Base-by-base conservation (phyloP, 2,797 vertebrate genomes). In the Melopsittacus undulatus region DNA sequence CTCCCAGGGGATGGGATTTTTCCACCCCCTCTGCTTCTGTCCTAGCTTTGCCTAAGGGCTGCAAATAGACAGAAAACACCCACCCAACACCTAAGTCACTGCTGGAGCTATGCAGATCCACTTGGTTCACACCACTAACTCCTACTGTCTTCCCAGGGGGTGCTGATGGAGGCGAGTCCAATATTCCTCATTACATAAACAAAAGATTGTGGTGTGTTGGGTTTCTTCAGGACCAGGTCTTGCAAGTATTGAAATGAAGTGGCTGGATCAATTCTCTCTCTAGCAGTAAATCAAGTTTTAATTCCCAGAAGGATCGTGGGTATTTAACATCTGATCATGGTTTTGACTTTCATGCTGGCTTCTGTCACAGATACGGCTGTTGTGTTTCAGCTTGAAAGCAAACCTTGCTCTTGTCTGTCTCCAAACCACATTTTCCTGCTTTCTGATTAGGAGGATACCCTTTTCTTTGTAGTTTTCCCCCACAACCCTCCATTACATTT, bases 181-280 rank as follows among this genome's bases (percentile, higher is more conserved):
- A 16, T 75, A 61, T 83, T 89, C 56, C 66, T 77, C 36, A 1
- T 78, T 67, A 29, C 52, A 70, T 92, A 89, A 94, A 69, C 38
- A 94, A 80, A n/a, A 59, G 29, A 19, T 42, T n/a, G 49, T 46
- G 19, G 87, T 66, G 38, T 68, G 30, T 90, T 64, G 57, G 81
- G 83, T 94, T 93, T 62, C 74, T 85, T 86, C 80, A 70, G 82
- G 56, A 64, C 70, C 91, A 84, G 75, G 73, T 92, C 73, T 86
- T 90, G 76, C 90, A 84, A 87, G 76, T 86, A 81, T 81, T 86
- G 83, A 90, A 89, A 92, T 94, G 1, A 92, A 92, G 95, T 90
- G 89, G 86, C 73, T 86, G 74, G 49, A 46, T 80, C 7, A 34
- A n/a, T 56, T 76, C 36, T 48, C 34, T 69, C 61, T 66, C 12